phyloP scores from a whole-genome alignment of 2,888 invertebrate species.

The Melinaea menophilus region DNA sequence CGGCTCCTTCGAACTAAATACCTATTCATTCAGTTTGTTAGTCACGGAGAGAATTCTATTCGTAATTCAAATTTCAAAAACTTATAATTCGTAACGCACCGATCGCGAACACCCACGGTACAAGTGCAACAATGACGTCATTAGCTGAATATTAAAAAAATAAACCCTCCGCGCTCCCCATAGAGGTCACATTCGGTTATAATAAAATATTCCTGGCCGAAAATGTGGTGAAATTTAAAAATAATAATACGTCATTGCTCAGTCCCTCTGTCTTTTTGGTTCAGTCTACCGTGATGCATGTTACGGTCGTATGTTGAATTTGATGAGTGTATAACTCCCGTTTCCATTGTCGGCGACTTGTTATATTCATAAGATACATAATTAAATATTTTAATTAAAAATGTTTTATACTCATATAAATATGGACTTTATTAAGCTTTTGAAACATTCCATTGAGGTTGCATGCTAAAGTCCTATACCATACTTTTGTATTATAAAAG shows the following conservation, averaged over 20 bases:
- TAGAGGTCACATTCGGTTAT: slow-evolving; percentile 39
- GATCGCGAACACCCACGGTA: slow-evolving; percentile 57
- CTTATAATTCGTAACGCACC: slow-evolving; percentile 65
- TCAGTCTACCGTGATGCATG: slow-evolving; percentile 59
- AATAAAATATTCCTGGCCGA: slow-evolving; percentile 26
- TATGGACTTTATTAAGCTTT: neutral
- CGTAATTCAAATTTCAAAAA: slow-evolving; percentile 66
- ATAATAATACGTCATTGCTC: slow-evolving; percentile 68
- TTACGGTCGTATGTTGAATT: slow-evolving; percentile 64
- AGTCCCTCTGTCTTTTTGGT: slow-evolving; percentile 69
- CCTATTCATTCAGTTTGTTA: slow-evolving; percentile 36
- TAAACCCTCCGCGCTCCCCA: slow-evolving; percentile 17
- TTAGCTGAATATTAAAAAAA: slow-evolving; percentile 33
- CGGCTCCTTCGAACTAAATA: slow-evolving; percentile 20
- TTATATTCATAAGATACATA: neutral
- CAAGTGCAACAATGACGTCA: slow-evolving; percentile 70
- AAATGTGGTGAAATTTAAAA: slow-evolving; percentile 63
- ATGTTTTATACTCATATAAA: neutral
- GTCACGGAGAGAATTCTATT: slow-evolving; percentile 52
- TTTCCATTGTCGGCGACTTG: slow-evolving; percentile 43
- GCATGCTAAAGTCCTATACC: too few species aligned
- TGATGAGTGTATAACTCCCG: slow-evolving; percentile 49
- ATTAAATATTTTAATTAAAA: neutral
- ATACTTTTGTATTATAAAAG: too few species aligned
- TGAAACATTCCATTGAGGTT: too few species aligned